Evolutionary conservation across 2,113 vertebrate species (phyloP).

Genomic region (Echinops telfairi): DNA sequence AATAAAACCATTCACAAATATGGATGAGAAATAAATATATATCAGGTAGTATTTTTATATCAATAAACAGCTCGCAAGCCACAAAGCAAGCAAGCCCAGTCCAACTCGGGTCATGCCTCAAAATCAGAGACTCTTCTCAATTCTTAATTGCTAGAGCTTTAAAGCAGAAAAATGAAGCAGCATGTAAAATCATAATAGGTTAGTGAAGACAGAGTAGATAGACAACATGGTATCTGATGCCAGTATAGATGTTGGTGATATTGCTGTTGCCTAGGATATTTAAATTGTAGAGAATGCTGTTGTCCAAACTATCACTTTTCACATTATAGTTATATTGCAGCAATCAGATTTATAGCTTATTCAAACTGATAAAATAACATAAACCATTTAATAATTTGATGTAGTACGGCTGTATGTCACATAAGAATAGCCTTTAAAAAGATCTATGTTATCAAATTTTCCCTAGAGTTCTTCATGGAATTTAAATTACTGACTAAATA

Average conservation of each 20-base stretch:
- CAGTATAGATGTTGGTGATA: accelerated
- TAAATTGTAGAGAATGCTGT: not conserved
- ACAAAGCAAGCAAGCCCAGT: no score
- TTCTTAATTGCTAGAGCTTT: no score
- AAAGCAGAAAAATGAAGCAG: no score
- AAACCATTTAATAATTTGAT: slow-evolving; percentile 64
- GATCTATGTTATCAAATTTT: slow-evolving; percentile 58
- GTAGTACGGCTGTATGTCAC: not conserved
- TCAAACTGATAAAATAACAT: slow-evolving; percentile 37
- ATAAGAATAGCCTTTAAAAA: slow-evolving; percentile 55
- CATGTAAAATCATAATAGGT: no score
- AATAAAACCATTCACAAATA: no score
- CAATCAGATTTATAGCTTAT: slow-evolving; percentile 20
- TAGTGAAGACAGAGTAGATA: no score
- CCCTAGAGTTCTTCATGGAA: not conserved
- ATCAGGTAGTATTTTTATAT: no score
- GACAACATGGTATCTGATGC: no score
- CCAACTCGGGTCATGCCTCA: no score
- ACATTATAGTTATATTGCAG: slow-evolving; percentile 25
- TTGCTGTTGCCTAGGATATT: not conserved
- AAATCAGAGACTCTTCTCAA: no score
- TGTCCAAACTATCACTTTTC: not conserved
- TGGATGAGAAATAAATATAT: no score
- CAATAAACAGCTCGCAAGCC: no score
- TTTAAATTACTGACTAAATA: slow-evolving; percentile 54